phyloP scores from a whole-genome alignment of 2,113 vertebrate species.

The Meleagris gallopavo region DNA sequence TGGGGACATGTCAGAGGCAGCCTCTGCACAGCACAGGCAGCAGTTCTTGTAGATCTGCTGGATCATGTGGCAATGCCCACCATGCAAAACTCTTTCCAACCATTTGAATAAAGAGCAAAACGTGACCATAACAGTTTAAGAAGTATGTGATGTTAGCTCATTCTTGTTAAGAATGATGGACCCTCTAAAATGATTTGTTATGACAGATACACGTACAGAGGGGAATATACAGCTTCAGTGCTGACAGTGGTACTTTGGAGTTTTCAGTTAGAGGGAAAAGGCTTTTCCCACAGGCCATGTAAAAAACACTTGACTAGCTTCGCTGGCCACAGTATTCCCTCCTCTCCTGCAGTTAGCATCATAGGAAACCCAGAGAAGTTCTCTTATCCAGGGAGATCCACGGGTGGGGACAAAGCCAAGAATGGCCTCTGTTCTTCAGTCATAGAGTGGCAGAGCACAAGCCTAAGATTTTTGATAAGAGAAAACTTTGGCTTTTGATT shows the following conservation, averaged over 20 bases:
- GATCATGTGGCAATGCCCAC: not conserved
- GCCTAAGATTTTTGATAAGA: not conserved
- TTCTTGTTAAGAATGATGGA: not conserved
- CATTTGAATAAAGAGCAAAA: not conserved
- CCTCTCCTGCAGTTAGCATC: not conserved
- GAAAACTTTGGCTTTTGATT: not conserved
- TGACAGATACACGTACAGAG: rapidly evolving
- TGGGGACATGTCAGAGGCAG: not conserved
- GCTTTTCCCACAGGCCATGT: not conserved
- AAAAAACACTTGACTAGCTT: not conserved
- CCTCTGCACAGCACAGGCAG: rapidly evolving
- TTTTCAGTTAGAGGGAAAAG: not conserved
- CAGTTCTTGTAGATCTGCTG: not conserved
- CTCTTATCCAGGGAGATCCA: not conserved
- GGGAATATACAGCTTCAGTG: not conserved
- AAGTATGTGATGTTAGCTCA: not conserved
- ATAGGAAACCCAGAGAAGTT: not conserved
- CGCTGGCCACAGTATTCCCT: not conserved
- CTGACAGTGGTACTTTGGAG: not conserved
- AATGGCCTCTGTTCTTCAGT: not conserved
- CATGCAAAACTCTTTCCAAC: not conserved
- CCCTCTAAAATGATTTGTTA: not conserved
- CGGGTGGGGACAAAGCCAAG: not conserved
- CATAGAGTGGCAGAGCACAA: not conserved
- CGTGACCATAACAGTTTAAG: not conserved